phyloP scores from a whole-genome alignment of 1,140 invertebrate genomes.

The Drosophila ironensis region DNA sequence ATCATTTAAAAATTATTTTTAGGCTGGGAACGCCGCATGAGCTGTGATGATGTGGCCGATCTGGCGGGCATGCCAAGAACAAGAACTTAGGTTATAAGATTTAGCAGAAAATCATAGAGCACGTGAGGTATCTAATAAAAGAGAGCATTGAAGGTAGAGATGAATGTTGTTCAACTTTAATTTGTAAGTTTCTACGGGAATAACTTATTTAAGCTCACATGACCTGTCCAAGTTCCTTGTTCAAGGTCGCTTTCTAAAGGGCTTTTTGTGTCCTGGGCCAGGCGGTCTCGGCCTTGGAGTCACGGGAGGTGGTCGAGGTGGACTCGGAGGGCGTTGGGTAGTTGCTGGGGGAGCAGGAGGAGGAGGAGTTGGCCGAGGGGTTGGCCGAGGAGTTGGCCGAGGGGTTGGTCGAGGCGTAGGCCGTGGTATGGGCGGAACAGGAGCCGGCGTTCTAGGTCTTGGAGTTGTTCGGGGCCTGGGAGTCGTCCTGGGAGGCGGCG shows the following conservation, averaged over 20 bases:
- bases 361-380: background rate
- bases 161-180: background rate
- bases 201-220: too few relatives aligned
- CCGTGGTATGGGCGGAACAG: too few relatives aligned
- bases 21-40: background rate
- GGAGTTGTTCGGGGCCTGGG: background rate
- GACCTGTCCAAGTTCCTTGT: background rate
- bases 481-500: background rate
- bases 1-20: background rate
- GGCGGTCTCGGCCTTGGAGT: background rate
- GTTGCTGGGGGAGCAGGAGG: background rate
- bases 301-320: background rate
- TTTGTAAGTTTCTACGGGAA: too few relatives aligned
- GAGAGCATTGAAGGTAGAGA: slow-evolving; percentile 3
- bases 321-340: background rate
- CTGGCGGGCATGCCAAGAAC: background rate
- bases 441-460: too few relatives aligned
- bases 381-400: background rate
- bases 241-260: background rate
- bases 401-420: too few relatives aligned
- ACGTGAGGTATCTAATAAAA: too few relatives aligned
- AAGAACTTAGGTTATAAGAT: background rate
- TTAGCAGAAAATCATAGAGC: background rate
- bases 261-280: background rate
- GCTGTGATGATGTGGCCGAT: background rate